A percentile compares a stretch with the other conserved stretches of the same genome.
These are phyloP conservation scores for Isaurus tuberculatus DNA, from an alignment of 92 coral and sea anemone genomes.

Conservation along the genomic window DNA sequence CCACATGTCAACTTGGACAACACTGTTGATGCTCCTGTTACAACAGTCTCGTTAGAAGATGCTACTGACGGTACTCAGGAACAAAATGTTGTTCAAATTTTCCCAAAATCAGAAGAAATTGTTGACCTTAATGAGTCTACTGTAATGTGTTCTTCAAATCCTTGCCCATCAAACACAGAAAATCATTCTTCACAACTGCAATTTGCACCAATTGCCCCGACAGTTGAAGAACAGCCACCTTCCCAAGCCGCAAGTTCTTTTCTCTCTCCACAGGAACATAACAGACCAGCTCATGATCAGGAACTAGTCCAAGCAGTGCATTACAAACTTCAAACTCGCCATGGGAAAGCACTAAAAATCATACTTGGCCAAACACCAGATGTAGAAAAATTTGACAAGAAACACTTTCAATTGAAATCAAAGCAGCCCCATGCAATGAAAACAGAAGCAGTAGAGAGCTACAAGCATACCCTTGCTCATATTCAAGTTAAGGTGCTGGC, in stretches of 20 bases:
- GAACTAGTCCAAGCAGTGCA: conserved; percentile 17
- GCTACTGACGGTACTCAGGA: conserved; percentile 1
- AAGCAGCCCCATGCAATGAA: conserved; percentile 22
- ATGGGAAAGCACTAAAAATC: conserved; percentile 42
- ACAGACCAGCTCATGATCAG: conserved; percentile 12
- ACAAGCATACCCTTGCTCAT: conserved; percentile 27
- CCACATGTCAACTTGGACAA: neutral
- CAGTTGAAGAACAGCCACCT: neutral
- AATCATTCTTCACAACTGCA: conserved; percentile 8
- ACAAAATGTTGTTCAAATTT: conserved; percentile 22
- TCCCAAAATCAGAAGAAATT: conserved; percentile 13
- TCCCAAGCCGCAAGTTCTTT: conserved; percentile 10
- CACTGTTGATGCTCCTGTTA: conserved; percentile 9
- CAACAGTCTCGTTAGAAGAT: conserved; percentile 8
- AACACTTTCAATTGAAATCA: conserved; percentile 44
- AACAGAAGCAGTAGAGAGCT: conserved; percentile 22
- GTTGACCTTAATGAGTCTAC: conserved; percentile 9
- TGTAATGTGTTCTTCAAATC: conserved; percentile 15
- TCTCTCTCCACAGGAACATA: conserved; percentile 21
- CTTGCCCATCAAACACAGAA: conserved; percentile 11
- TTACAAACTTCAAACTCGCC: conserved; percentile 42
- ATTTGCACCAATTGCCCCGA: neutral
- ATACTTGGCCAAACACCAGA: conserved; percentile 50
- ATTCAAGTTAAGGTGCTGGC: conserved; percentile 46
- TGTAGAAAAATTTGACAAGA: conserved; percentile 42